phyloP scores from a whole-genome alignment of 2,113 vertebrate species.

The Menura novaehollandiae region DNA sequence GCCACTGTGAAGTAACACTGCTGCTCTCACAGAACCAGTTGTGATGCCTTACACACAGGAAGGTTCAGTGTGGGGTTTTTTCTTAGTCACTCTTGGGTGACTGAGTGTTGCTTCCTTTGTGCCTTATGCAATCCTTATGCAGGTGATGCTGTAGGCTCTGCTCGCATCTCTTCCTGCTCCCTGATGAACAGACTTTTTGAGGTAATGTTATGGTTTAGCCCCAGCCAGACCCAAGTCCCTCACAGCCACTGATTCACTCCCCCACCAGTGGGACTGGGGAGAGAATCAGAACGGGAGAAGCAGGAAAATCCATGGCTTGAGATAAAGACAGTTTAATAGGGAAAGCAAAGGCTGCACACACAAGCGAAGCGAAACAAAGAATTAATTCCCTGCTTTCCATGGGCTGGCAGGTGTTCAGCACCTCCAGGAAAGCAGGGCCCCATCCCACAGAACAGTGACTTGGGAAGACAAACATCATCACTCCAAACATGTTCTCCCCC shows the following conservation, averaged over 20 bases:
- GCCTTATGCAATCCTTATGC: background rate
- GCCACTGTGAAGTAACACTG: background rate
- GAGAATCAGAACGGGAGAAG: background rate
- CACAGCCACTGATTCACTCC: fast-evolving
- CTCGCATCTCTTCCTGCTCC: background rate
- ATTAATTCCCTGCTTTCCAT: background rate
- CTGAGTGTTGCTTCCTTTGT: background rate
- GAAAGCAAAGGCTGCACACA: background rate
- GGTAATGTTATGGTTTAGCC: background rate
- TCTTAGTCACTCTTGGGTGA: background rate
- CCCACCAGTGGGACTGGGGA: background rate
- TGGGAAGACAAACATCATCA: background rate
- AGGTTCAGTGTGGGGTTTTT: background rate
- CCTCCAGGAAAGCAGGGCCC: background rate
- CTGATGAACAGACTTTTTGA: background rate
- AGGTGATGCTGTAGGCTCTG: background rate
- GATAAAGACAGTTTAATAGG: background rate
- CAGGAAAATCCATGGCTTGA: background rate
- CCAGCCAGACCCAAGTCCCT: background rate
- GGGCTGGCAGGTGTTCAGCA: background rate
- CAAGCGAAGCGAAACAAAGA: background rate
- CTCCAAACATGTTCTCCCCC: fast-evolving
- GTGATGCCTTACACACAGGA: background rate
- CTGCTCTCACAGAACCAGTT: background rate
- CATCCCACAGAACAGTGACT: fast-evolving